A percentile compares a stretch with the other conserved stretches of the same genome.
These are phyloP conservation scores for Malacoraja senta DNA, from an alignment of 2,797 vertebrate genomes.

Conservation along the genomic window DNA sequence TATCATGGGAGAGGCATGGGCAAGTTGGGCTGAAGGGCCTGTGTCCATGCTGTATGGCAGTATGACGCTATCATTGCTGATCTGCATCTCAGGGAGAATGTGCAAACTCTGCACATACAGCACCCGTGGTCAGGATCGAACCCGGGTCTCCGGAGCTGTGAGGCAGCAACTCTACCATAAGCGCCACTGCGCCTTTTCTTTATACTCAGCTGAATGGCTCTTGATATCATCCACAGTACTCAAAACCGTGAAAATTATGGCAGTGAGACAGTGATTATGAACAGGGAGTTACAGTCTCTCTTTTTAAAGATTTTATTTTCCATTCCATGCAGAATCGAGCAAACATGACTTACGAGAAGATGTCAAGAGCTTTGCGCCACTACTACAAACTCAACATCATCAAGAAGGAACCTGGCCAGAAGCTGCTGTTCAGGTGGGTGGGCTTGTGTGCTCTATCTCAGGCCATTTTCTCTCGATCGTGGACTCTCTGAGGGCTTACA, in stretches of 20 bases:
- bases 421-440: slow-evolving; percentile 77
- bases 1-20: no score
- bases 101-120: no score
- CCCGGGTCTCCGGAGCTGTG: no score
- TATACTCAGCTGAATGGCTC: no score
- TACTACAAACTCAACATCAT: slow-evolving; percentile 94
- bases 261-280: no score
- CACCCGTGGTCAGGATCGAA: no score
- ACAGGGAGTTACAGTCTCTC: not conserved
- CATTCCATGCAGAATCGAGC: slow-evolving; percentile 64
- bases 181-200: no score
- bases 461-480: not conserved
- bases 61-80: not conserved
- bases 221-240: no score
- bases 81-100: not conserved
- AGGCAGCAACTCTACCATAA: no score
- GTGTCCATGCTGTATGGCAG: not conserved
- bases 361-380: slow-evolving; percentile 82
- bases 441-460: not conserved
- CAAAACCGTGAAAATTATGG: no score
- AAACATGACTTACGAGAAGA: slow-evolving; percentile 94
- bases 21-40: no score
- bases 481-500: not conserved
- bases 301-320: not conserved
- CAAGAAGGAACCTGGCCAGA: slow-evolving; percentile 82